Conservation (phyloP, 2,113 vertebrate genomes). For the Nothoprocta pentlandii region DNA sequence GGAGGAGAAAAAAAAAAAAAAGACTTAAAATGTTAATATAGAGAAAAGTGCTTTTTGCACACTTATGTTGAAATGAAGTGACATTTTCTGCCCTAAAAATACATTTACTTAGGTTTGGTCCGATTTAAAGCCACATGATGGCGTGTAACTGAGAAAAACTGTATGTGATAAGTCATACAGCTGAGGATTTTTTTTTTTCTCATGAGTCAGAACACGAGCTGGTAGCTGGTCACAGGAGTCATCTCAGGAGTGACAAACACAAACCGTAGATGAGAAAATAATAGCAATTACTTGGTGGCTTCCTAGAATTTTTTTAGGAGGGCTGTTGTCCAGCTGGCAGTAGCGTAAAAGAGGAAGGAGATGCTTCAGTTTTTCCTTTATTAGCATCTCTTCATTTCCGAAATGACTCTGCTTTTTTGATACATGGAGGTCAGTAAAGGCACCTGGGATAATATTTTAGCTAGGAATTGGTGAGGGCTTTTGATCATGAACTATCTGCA, state of each 20-base stretch:
- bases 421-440: fast-evolving
- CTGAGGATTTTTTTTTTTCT: neutral
- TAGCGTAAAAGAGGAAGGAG: neutral
- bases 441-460: neutral
- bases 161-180: neutral
- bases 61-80: neutral
- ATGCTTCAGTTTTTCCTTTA: neutral
- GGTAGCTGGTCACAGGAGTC: neutral
- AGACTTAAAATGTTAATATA: neutral
- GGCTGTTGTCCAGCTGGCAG: neutral
- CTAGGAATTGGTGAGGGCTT: neutral
- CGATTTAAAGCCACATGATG: neutral
- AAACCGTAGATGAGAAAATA: neutral
- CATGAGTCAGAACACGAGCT: neutral
- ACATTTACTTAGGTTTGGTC: neutral
- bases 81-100: neutral
- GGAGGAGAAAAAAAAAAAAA: neutral
- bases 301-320: neutral
- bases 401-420: neutral
- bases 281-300: neutral
- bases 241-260: neutral
- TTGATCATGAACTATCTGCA: neutral
- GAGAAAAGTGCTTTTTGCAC: neutral
- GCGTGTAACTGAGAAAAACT: neutral
- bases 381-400: neutral